Conservation (phyloP, 1,140 invertebrate genomes). For the Melipona quadrifasciata region DNA sequence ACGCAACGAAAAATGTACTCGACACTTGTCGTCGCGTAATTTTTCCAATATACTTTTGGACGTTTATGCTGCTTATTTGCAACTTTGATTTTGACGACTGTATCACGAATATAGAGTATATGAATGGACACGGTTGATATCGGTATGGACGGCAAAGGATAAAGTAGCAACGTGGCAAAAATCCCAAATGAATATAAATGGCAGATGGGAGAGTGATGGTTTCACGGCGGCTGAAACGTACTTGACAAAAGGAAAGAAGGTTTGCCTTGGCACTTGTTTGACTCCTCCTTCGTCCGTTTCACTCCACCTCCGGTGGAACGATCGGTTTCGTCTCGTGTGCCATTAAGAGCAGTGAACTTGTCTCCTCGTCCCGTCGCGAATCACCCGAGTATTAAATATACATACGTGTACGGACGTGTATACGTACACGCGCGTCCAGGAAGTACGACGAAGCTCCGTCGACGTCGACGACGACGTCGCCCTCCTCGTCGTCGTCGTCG, state of each 20-base stretch:
- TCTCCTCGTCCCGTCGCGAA: constrained; percentile 22
- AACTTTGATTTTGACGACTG: neutral
- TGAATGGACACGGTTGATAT: neutral
- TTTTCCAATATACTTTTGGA: too few relatives aligned
- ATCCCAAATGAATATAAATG: too few relatives aligned
- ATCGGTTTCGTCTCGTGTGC: constrained; percentile 54
- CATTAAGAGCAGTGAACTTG: constrained; percentile 48
- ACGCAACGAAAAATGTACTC: too few relatives aligned
- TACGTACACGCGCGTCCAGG: constrained; percentile 26
- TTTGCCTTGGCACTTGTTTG: constrained; percentile 71
- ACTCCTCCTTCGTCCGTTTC: constrained; percentile 70
- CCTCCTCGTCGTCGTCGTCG: constrained; percentile 21
- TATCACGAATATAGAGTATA: neutral
- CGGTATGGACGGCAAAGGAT: too few relatives aligned
- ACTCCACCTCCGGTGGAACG: constrained; percentile 48
- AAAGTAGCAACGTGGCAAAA: neutral
- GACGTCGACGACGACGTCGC: constrained; percentile 31
- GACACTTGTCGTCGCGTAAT: too few relatives aligned
- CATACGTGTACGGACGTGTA: neutral
- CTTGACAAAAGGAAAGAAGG: constrained; percentile 65
- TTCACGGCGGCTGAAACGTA: constrained; percentile 41
- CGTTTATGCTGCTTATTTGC: too few relatives aligned
- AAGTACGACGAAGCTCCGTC: constrained; percentile 51
- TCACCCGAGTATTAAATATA: neutral
- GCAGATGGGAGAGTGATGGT: neutral